Evolutionary conservation across 1,140 invertebrate genomes (phyloP), one percentile per base, ranked within the genome.

Genomic region (Rhyzopertha dominica): DNA sequence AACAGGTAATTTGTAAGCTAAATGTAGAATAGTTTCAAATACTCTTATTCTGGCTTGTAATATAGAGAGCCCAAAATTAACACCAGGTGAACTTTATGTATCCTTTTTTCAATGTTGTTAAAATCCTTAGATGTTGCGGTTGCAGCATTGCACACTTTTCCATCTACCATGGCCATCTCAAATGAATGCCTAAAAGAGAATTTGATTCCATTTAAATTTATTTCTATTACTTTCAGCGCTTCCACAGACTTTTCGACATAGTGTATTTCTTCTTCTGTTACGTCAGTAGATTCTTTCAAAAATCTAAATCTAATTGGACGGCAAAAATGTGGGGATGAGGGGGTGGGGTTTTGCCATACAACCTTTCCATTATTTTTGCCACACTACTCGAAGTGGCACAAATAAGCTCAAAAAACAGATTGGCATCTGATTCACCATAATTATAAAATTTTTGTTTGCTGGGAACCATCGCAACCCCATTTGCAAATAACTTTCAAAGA

Each of bases 121-220:
- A 69, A 66, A 17, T 64, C 28, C 50, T 50, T 56, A n/a, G 62
- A 54, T 13, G 51, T 54, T 43, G 9, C 20, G 7, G 63, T 67
- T 2, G 63, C 58, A 10, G 62, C 63, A 49, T 69, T 66, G 28
- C 61, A 66, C 5, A 69, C 60, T 44, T 69, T 70, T 5, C 54
- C 65, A 36, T 69, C 65, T 2, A 67, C 49, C 67, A 68, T 70
- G 4, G 61, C 65, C 17, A 66, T 54, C 35, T 56, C 4, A 39
- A 67, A 43, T 28, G 44, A 43, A 49, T 61, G 56, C 42, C 48
- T 59, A 7, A 56, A 39, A n/a, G n/a, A n/a, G n/a, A n/a, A n/a
- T n/a, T n/a, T n/a, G n/a, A n/a, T n/a, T n/a, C n/a, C n/a, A n/a
- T n/a, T n/a, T n/a, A n/a, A n/a, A n/a, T n/a, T n/a, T n/a, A n/a